These are phyloP conservation scores for Mergus octosetaceus DNA, from an alignment of 2,797 vertebrate genomes.

Conservation along the genomic window DNA sequence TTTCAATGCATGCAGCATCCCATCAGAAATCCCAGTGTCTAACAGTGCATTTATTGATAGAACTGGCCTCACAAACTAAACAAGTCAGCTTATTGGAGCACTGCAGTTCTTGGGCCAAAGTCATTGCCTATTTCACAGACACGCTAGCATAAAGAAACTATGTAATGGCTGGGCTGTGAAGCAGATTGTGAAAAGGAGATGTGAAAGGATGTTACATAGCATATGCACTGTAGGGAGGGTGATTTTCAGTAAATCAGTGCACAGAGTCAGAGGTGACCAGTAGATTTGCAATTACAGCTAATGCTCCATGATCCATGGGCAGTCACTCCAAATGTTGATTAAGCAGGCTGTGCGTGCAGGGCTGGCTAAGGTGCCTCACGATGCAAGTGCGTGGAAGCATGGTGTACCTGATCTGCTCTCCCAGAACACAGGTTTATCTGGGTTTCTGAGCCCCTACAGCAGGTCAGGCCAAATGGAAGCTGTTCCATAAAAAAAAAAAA, in stretches of 20 bases:
- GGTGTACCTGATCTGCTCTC: background rate
- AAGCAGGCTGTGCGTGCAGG: rapidly evolving
- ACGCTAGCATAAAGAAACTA: background rate
- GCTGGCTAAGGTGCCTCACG: background rate
- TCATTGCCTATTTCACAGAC: background rate
- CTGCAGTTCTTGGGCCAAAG: background rate
- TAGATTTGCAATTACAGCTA: background rate
- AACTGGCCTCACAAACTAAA: background rate
- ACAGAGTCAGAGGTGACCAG: background rate
- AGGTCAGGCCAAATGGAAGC: background rate
- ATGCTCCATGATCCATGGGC: background rate
- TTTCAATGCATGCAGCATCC: background rate
- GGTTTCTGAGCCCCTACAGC: background rate
- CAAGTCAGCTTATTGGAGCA: background rate
- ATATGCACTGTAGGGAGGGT: background rate
- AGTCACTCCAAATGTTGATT: background rate
- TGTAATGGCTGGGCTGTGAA: background rate
- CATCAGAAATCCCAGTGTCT: background rate
- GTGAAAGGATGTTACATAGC: background rate
- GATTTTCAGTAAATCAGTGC: background rate
- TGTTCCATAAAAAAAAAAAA: background rate
- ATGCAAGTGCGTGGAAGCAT: rapidly evolving
- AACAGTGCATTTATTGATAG: conserved; percentile 24
- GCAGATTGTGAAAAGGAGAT: background rate
- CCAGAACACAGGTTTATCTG: background rate